These are phyloP conservation scores for Poeciliopsis turrubarensis DNA, from an alignment of 2,113 vertebrate species.

Conservation along the genomic window DNA sequence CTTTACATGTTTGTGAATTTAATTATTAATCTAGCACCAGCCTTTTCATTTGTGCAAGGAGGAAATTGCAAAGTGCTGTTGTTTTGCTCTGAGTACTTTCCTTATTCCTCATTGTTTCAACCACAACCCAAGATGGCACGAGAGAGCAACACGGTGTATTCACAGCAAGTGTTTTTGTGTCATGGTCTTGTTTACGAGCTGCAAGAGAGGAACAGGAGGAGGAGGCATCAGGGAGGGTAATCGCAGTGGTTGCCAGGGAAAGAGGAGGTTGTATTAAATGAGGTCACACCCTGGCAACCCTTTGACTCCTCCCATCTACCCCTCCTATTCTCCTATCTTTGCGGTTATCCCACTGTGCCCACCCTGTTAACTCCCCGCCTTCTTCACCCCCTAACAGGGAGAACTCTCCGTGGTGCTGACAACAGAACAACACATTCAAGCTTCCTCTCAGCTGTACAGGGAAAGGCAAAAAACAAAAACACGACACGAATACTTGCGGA, in stretches of 20 bases:
- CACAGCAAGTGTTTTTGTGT: conserved; percentile 65
- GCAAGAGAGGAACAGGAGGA: conserved; percentile 34
- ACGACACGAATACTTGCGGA: conserved; percentile 15
- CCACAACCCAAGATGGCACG: conserved; percentile 53
- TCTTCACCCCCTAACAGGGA: conserved; percentile 48
- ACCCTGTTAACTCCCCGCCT: conserved; percentile 41
- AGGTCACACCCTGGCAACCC: conserved; percentile 80
- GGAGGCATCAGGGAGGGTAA: conserved; percentile 21
- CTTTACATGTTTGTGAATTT: conserved; percentile 57
- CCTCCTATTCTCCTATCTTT: conserved; percentile 27
- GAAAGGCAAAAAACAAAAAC: conserved; percentile 37
- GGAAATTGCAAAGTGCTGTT: conserved; percentile 24
- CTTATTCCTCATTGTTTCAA: conserved; percentile 42
- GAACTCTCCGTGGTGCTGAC: conserved; percentile 84
- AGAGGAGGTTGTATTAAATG: conserved; percentile 77
- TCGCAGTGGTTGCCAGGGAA: conserved; percentile 65
- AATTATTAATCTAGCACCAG: conserved; percentile 50
- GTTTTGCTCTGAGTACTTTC: conserved; percentile 4
- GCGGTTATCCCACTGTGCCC: conserved; percentile 52
- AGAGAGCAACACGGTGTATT: conserved; percentile 48
- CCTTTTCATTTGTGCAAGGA: conserved; percentile 18
- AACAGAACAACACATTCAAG: conserved; percentile 60
- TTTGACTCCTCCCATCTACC: conserved; percentile 64
- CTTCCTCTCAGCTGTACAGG: conserved; percentile 40
- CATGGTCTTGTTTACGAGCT: conserved; percentile 76